Evolutionary conservation across 2,888 invertebrate genomes (phyloP).

Genomic region (Malthinus flaveolus): DNA sequence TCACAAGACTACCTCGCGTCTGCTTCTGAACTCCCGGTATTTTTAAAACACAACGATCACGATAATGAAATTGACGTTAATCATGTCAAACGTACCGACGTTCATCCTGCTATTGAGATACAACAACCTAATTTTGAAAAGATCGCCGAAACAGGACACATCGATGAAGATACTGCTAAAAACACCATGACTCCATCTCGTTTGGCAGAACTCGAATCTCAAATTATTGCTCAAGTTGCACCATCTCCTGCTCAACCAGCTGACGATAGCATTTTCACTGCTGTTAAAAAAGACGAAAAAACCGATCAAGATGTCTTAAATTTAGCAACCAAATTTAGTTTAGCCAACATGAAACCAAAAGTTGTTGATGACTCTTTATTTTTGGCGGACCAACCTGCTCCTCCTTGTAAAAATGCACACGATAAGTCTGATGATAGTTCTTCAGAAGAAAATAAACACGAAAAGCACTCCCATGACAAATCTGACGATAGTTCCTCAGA

Average conservation of each 20-base stretch:
- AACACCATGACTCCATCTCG: conserved; percentile 30
- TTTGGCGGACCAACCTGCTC: conserved; percentile 9
- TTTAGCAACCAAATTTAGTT: not conserved
- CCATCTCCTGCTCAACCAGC: not conserved
- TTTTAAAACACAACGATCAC: conserved; percentile 40
- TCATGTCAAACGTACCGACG: conserved; percentile 18
- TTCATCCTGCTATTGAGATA: conserved; percentile 15
- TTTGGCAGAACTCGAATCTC: conserved; percentile 47
- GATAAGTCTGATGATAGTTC: conserved; percentile 29
- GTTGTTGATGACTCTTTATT: conserved; percentile 7
- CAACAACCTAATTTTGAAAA: conserved; percentile 40
- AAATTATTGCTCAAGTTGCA: conserved; percentile 36
- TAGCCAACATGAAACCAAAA: not conserved
- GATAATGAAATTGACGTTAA: conserved; percentile 47
- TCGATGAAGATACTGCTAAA: conserved; percentile 43
- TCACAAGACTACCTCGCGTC: conserved; percentile 56
- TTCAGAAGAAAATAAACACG: conserved; percentile 20
- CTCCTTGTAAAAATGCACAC: conserved; percentile 1
- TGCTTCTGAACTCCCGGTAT: conserved; percentile 24
- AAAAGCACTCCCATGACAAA: not conserved
- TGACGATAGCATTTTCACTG: conserved; percentile 9
- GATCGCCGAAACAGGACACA: conserved; percentile 48
- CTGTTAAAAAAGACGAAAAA: not conserved
- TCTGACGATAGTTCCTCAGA: conserved; percentile 12
- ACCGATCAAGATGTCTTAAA: not conserved